Evolutionary conservation across 2,113 vertebrate species (phyloP).

Genomic region (Patagioenas fasciata): DNA sequence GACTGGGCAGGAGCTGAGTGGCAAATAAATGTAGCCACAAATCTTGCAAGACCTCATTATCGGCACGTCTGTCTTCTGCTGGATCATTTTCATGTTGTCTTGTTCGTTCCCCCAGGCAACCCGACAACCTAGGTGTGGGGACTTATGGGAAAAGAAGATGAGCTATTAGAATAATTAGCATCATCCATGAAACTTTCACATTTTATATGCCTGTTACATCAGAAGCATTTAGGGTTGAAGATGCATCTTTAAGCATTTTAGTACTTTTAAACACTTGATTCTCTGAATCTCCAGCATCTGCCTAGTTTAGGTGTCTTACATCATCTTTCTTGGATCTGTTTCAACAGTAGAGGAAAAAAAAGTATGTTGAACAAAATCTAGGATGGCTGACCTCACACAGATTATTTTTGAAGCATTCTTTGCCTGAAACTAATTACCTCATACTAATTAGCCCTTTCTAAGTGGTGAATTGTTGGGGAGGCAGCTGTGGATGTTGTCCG

Average conservation of each 20-base stretch:
- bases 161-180: neutral
- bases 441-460: slow-evolving; percentile 4
- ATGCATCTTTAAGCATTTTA: neutral
- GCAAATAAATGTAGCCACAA: neutral
- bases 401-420: slow-evolving; percentile 35
- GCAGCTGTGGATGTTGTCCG: slow-evolving; percentile 24
- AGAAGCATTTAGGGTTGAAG: neutral
- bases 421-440: slow-evolving; percentile 24
- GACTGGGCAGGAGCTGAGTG: slow-evolving; percentile 1
- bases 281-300: neutral
- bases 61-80: slow-evolving; percentile 20
- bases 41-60: neutral
- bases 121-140: neutral
- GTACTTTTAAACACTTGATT: neutral
- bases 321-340: neutral
- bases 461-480: neutral
- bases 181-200: neutral
- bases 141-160: neutral
- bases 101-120: neutral
- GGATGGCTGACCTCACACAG: neutral
- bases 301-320: neutral
- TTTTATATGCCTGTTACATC: neutral
- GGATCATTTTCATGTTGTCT: neutral
- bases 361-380: neutral
- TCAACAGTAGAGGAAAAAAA: neutral